These are phyloP conservation scores for Euphonia xanthogaster DNA, from an alignment of 2,797 vertebrate genomes.

Conservation along the genomic window DNA sequence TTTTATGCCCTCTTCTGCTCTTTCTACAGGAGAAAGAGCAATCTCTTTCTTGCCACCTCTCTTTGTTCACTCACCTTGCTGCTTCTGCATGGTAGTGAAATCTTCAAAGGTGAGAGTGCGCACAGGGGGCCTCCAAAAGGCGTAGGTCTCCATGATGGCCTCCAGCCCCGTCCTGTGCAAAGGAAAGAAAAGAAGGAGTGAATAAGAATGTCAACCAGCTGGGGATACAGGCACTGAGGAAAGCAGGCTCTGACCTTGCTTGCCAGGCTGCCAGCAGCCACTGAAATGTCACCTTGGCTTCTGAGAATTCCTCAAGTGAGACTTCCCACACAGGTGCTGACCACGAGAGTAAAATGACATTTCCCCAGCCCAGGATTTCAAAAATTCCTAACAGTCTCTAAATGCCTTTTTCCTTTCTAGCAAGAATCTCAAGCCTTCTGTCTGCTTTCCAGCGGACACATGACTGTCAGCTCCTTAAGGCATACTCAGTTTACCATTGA, in stretches of 20 bases:
- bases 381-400: not conserved
- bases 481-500: not conserved
- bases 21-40: not conserved
- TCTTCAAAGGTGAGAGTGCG: slow-evolving; percentile 98
- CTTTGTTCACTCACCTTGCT: slow-evolving; percentile 85
- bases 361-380: not conserved
- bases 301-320: not conserved
- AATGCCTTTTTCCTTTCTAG: not conserved
- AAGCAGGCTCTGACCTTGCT: not conserved
- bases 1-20: not conserved
- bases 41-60: not conserved
- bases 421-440: not conserved
- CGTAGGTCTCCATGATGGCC: slow-evolving; percentile 99
- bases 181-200: slow-evolving; percentile 1
- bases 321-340: not conserved
- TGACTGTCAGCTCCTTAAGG: not conserved
- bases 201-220: not conserved
- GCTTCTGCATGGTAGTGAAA: slow-evolving; percentile 99
- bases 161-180: slow-evolving; percentile 90
- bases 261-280: not conserved
- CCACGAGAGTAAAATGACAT: not conserved
- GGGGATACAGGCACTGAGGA: not conserved
- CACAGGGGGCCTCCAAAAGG: slow-evolving; percentile 98
- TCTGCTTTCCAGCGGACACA: not conserved
- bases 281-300: not conserved